Evolutionary conservation across 2,797 vertebrate species (phyloP).

Genomic region (Esox masquinongy): DNA sequence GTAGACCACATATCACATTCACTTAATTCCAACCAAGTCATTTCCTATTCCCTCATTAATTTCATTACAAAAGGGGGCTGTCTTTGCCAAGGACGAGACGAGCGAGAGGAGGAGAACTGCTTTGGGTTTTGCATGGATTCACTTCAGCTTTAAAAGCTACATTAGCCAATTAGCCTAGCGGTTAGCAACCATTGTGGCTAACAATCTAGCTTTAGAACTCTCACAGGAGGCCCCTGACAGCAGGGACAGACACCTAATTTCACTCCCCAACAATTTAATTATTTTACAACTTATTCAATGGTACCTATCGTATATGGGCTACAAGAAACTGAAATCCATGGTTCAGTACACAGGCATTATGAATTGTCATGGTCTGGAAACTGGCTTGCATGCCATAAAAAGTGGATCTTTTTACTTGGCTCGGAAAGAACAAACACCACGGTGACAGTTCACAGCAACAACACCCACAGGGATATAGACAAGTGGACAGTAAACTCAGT

Average conservation of each 20-base stretch:
- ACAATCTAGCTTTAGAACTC: constrained; percentile 28
- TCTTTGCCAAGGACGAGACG: constrained; percentile 25
- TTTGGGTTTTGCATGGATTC: constrained; percentile 34
- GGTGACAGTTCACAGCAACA: too few species aligned
- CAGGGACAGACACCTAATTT: constrained; percentile 46
- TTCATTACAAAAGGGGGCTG: constrained; percentile 45
- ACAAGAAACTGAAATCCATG: too few species aligned
- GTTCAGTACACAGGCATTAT: too few species aligned
- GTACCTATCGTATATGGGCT: too few species aligned
- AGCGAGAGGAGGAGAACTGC: constrained; percentile 46
- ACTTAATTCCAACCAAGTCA: constrained; percentile 57
- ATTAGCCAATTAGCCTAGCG: constrained; percentile 49
- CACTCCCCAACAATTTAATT: neutral
- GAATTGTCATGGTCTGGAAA: too few species aligned
- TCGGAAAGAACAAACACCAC: too few species aligned
- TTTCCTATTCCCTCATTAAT: constrained; percentile 55
- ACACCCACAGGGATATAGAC: too few species aligned
- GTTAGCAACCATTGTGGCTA: constrained; percentile 16
- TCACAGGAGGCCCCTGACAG: constrained; percentile 28
- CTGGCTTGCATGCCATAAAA: too few species aligned
- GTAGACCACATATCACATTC: constrained; percentile 59
- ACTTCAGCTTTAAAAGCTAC: constrained; percentile 47
- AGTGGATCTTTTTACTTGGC: neutral
- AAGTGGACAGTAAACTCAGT: too few species aligned
- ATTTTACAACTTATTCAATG: too few species aligned